Percentiles rank a stretch among this genome's conserved stretches.
Evolutionary conservation across 2,113 vertebrate species (phyloP).

Genomic region (Sorex fumeus): DNA sequence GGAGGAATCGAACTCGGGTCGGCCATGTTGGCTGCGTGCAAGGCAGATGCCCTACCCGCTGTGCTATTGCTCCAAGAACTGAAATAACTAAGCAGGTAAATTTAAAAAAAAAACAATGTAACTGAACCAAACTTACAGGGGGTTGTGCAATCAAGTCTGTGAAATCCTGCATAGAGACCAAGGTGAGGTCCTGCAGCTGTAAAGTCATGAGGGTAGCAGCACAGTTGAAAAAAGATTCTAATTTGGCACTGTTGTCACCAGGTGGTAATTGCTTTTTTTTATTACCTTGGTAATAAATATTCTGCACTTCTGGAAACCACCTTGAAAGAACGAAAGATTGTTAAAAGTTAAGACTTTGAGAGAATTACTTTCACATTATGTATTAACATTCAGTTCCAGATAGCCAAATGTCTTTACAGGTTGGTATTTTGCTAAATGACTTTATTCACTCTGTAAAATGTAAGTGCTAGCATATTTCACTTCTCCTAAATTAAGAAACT

Average conservation of each 20-base stretch:
- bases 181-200: slow-evolving; percentile 91
- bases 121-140: slow-evolving; percentile 85
- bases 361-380: slow-evolving; percentile 51
- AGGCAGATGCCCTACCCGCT: too few relatives aligned
- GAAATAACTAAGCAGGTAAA: not conserved
- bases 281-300: slow-evolving; percentile 91
- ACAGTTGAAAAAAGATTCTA: slow-evolving; percentile 93
- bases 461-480: slow-evolving; percentile 49
- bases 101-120: not conserved
- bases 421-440: not conserved
- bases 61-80: too few relatives aligned
- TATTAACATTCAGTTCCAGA: slow-evolving; percentile 37
- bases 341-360: slow-evolving; percentile 68
- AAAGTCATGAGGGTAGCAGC: slow-evolving; percentile 92
- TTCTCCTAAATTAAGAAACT: slow-evolving; percentile 61
- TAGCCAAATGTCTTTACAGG: slow-evolving; percentile 48
- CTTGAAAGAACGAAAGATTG: slow-evolving; percentile 86
- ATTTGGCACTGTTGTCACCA: slow-evolving; percentile 84
- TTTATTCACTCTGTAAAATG: slow-evolving; percentile 43
- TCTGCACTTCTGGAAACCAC: slow-evolving; percentile 93
- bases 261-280: slow-evolving; percentile 89
- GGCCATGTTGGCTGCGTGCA: too few relatives aligned
- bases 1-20: too few relatives aligned
- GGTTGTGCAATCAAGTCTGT: slow-evolving; percentile 91
- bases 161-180: slow-evolving; percentile 92